Evolutionary conservation across 1,140 invertebrate genomes (phyloP).

Genomic region (Drosophila takahashii): DNA sequence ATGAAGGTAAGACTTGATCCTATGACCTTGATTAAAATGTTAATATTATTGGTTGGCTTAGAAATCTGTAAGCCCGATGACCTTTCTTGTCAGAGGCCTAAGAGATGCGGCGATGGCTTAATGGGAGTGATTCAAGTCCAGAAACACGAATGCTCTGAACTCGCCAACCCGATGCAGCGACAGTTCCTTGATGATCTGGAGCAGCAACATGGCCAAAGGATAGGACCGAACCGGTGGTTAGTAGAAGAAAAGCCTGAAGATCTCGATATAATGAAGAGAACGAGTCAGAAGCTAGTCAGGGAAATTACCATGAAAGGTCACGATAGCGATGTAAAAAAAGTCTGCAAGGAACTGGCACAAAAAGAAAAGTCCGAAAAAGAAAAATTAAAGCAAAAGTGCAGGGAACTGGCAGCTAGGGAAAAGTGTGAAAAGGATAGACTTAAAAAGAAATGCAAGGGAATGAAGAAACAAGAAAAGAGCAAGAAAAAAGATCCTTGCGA

Average conservation of each 20-base stretch:
- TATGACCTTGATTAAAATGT: background rate
- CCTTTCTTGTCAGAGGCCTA: background rate
- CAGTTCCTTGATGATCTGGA: conserved; percentile 4
- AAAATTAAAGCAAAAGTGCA: conserved; percentile 9
- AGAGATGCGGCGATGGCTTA: background rate
- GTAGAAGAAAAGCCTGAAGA: background rate
- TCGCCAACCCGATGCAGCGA: background rate
- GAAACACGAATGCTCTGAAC: background rate
- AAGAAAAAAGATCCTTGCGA: conserved; percentile 8
- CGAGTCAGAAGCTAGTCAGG: background rate
- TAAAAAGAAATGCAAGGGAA: conserved; percentile 9
- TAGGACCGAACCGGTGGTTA: background rate
- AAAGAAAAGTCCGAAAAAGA: conserved; percentile 4
- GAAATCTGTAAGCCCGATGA: background rate
- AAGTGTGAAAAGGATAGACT: conserved; percentile 5
- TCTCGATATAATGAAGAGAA: background rate
- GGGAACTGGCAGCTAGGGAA: background rate
- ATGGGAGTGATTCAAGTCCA: background rate
- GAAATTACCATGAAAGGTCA: background rate
- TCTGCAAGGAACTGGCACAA: conserved; percentile 14
- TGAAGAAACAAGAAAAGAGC: background rate
- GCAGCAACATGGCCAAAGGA: background rate
- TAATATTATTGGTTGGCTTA: background rate
- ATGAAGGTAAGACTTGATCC: background rate
- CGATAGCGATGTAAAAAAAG: background rate